Conservation (phyloP, 2,888 invertebrate genomes). For the Caenorhabditis wallacei region DNA sequence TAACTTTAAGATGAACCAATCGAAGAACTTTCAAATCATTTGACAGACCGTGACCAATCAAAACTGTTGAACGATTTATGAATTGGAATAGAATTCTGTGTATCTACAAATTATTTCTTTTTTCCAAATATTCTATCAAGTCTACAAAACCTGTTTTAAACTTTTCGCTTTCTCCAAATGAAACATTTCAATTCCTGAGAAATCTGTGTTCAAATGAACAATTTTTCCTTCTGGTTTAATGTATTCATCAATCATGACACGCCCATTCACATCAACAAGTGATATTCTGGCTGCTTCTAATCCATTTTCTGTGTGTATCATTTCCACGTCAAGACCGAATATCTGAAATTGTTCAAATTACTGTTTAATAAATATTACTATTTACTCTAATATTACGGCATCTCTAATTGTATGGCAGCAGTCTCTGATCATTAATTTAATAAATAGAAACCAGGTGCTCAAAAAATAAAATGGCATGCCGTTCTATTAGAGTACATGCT, state of each 20-base stretch:
- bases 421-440: too few relatives aligned
- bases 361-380: neutral
- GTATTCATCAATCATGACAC: conserved; percentile 15
- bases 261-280: neutral
- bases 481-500: too few relatives aligned
- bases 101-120: neutral
- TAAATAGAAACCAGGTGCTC: too few relatives aligned
- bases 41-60: conserved; percentile 26
- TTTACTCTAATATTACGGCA: too few relatives aligned
- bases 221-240: conserved; percentile 27
- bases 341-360: neutral
- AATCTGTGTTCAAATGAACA: conserved; percentile 22
- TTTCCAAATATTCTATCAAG: too few relatives aligned
- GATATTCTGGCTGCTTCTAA: conserved; percentile 28
- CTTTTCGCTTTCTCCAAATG: conserved; percentile 11
- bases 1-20: conserved; percentile 17
- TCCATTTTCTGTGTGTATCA: conserved; percentile 22
- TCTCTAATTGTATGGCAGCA: too few relatives aligned
- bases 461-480: too few relatives aligned
- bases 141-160: conserved; percentile 2
- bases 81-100: neutral
- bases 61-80: neutral
- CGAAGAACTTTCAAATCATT: conserved; percentile 24
- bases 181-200: conserved; percentile 11
- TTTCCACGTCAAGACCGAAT: conserved; percentile 25